These are phyloP conservation scores for Lepidotrigona ventralis DNA, from an alignment of 1,140 invertebrate genomes.

Conservation along the genomic window DNA sequence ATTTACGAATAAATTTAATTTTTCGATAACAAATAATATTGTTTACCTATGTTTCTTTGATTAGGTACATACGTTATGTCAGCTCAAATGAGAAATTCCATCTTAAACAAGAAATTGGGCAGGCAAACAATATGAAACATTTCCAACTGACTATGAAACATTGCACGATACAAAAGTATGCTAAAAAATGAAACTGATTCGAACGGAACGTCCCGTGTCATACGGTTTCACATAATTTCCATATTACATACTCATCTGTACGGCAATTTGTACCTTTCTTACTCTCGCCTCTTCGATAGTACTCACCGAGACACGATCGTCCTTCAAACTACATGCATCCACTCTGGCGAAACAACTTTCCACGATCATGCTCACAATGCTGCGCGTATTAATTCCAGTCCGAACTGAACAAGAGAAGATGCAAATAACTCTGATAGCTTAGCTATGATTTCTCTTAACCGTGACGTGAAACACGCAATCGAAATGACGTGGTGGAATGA, in stretches of 20 bases:
- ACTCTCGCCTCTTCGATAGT: neutral
- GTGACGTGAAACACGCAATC: neutral
- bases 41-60: no score
- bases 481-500: neutral
- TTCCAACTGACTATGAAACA: no score
- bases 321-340: neutral
- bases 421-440: no score
- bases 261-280: neutral
- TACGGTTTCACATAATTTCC: neutral
- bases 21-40: no score
- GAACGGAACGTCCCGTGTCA: neutral
- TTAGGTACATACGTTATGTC: no score
- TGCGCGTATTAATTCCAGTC: conserved; percentile 14
- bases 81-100: no score
- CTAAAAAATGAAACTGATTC: neutral
- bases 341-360: neutral
- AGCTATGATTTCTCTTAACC: conserved; percentile 23
- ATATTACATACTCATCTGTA: neutral
- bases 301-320: neutral
- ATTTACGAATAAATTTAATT: no score
- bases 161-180: no score
- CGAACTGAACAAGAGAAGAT: neutral
- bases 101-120: no score
- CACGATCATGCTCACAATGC: neutral
- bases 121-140: no score